A percentile compares a stretch with the other conserved stretches of the same genome.
phyloP scores from a whole-genome alignment of 2,113 vertebrate species.

The Antechinus flavipes region DNA sequence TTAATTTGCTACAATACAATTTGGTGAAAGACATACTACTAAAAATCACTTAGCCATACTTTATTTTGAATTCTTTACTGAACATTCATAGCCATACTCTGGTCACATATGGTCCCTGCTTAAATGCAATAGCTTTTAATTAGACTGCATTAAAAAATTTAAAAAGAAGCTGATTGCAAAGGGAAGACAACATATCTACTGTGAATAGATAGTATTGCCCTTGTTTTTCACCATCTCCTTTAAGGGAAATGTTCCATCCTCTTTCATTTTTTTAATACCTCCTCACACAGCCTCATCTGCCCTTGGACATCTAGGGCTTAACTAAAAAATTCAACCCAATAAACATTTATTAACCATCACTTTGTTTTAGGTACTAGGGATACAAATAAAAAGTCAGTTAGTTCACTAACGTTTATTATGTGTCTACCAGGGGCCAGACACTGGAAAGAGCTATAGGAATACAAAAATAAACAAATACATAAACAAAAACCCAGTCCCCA shows the following conservation, averaged over 20 bases:
- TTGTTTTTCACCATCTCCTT: background rate
- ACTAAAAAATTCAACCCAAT: background rate
- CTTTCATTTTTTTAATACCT: background rate
- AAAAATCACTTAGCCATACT: background rate
- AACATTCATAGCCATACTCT: background rate
- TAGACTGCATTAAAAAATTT: background rate
- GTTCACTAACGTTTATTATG: background rate
- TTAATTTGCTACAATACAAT: slow-evolving; percentile 24
- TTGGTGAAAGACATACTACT: slow-evolving; percentile 36
- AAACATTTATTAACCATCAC: background rate
- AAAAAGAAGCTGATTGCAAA: background rate
- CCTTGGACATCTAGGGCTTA: background rate
- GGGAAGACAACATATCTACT: background rate
- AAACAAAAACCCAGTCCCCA: background rate
- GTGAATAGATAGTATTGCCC: background rate
- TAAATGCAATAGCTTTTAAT: background rate
- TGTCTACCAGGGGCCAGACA: background rate
- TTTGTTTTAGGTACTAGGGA: background rate
- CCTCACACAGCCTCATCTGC: background rate
- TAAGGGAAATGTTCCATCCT: background rate
- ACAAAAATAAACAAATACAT: background rate
- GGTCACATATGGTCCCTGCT: background rate
- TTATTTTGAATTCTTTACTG: background rate
- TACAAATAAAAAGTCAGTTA: background rate
- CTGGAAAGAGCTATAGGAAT: background rate